Evolutionary conservation across 2,888 invertebrate genomes (phyloP).

Genomic region (Azorinus chamasolen): DNA sequence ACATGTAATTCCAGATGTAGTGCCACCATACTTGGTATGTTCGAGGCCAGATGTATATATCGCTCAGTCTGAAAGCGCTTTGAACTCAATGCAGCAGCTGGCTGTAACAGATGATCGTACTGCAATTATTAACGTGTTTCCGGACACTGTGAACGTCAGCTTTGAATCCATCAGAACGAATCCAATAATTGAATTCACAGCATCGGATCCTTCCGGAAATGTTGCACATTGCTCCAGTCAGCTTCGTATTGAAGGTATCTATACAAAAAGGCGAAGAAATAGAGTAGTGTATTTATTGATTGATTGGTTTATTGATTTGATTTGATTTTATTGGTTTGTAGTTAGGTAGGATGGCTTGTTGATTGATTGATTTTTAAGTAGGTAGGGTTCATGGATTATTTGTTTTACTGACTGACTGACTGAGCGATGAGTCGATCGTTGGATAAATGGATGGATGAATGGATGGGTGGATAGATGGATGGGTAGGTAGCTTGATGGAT

Average conservation of each 20-base stretch:
- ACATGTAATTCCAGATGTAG: conserved; percentile 51
- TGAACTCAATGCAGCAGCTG: conserved; percentile 1
- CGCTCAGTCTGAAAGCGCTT: conserved; percentile 10
- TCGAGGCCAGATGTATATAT: conserved; percentile 6
- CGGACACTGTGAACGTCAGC: conserved; percentile 27
- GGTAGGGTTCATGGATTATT: too few relatives aligned
- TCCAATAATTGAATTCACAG: conserved; percentile 63
- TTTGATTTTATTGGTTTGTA: too few relatives aligned
- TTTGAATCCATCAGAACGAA: conserved; percentile 54
- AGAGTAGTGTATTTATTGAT: too few relatives aligned
- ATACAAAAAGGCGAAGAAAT: too few relatives aligned
- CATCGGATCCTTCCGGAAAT: conserved; percentile 66
- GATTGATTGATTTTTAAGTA: too few relatives aligned
- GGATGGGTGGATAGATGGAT: too few relatives aligned
- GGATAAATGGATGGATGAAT: too few relatives aligned
- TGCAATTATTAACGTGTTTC: conserved; percentile 28
- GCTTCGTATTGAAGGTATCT: conserved; percentile 73
- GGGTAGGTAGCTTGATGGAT: too few relatives aligned
- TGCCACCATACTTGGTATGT: conserved; percentile 50
- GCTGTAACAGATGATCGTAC: conserved; percentile 23
- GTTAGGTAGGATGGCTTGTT: too few relatives aligned
- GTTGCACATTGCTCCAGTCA: conserved; percentile 67
- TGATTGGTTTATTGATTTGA: too few relatives aligned
- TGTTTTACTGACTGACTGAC: too few relatives aligned
- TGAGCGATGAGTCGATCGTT: too few relatives aligned